Percentiles rank a stretch among this genome's conserved stretches.
phyloP scores from a whole-genome alignment of 2,888 invertebrate genomes.

The Eumerus sabulonum region DNA sequence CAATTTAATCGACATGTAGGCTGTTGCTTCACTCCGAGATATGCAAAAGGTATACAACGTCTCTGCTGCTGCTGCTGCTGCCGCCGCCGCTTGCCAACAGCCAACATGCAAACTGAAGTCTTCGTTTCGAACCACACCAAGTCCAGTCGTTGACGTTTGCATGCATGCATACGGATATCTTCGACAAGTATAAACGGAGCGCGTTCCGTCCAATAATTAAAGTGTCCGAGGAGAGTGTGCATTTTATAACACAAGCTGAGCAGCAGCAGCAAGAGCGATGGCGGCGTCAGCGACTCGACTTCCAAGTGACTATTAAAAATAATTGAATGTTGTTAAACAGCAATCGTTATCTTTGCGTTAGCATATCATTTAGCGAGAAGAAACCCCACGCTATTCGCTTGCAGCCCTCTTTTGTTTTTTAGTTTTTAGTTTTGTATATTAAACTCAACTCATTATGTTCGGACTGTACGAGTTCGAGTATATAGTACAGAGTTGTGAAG shows the following conservation, averaged over 20 bases:
- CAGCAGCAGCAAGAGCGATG: constrained; percentile 33
- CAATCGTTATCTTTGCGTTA: constrained; percentile 69
- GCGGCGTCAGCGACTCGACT: constrained; percentile 50
- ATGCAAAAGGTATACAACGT: constrained; percentile 46
- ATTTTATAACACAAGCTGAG: constrained; percentile 53
- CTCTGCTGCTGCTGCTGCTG: neutral
- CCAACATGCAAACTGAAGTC: constrained; percentile 33
- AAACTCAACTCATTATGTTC: constrained; percentile 28
- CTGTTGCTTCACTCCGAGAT: constrained; percentile 37
- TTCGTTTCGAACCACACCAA: neutral
- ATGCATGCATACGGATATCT: constrained; percentile 6
- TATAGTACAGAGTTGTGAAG: constrained; percentile 21
- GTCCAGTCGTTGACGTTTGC: too few relatives aligned
- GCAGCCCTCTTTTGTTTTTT: constrained; percentile 13
- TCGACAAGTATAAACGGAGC: neutral
- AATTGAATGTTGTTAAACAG: constrained; percentile 70
- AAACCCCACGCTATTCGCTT: neutral
- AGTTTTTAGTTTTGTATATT: neutral
- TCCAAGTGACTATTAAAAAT: constrained; percentile 68
- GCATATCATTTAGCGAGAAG: constrained; percentile 61
- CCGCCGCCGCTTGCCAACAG: constrained; percentile 5
- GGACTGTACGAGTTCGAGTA: neutral
- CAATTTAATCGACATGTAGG: constrained; percentile 68
- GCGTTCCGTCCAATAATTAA: constrained; percentile 57
- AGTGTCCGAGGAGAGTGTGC: constrained; percentile 62